Percentiles rank a stretch among this genome's conserved stretches.
These are phyloP conservation scores for Triplophysa bombifrons DNA, from an alignment of 2,797 vertebrate species.

Conservation along the genomic window DNA sequence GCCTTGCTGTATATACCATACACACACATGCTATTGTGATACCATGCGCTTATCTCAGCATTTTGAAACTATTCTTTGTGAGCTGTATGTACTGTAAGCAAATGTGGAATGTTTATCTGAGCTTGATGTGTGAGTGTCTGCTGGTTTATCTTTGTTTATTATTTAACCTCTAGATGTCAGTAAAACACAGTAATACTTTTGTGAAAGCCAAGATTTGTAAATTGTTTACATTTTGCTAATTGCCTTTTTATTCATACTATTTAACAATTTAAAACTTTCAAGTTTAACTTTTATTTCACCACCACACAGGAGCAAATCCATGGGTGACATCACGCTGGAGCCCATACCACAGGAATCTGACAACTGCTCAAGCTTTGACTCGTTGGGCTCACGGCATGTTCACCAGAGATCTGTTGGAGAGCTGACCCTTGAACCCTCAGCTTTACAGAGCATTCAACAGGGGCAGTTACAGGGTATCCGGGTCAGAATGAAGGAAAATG, in stretches of 20 bases:
- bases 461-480: conserved; percentile 79
- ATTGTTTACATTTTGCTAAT: background rate
- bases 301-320: conserved; percentile 88
- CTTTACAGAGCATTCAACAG: conserved; percentile 70
- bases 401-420: conserved; percentile 61
- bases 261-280: background rate
- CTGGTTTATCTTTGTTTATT: background rate
- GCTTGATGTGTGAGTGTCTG: background rate
- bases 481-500: conserved; percentile 79
- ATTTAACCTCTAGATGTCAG: conserved; percentile 36
- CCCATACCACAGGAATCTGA: conserved; percentile 33
- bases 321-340: conserved; percentile 78
- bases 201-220: background rate
- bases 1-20: background rate
- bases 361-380: conserved; percentile 19
- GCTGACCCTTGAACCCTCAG: conserved; percentile 70
- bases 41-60: background rate
- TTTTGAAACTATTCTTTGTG: background rate
- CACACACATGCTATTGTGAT: background rate
- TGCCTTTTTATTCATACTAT: background rate
- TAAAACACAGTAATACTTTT: background rate
- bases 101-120: background rate
- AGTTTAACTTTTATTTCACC: background rate
- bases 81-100: background rate
- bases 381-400: conserved; percentile 40